phyloP scores from a whole-genome alignment of 2,113 vertebrate genomes.

The Dasypus novemcinctus region DNA sequence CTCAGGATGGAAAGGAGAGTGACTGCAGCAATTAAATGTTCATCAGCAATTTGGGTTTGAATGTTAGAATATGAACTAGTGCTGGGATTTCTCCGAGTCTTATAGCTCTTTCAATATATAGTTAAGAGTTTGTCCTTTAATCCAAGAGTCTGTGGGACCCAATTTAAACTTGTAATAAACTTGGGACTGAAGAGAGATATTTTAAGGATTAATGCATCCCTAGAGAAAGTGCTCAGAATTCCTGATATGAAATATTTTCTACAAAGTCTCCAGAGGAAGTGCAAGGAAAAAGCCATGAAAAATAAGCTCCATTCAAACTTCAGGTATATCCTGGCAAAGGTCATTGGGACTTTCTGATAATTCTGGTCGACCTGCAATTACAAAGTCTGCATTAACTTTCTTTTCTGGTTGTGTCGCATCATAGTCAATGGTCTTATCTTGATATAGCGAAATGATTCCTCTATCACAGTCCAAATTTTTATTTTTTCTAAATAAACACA shows the following conservation, averaged over 20 bases:
- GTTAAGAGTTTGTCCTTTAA: neutral
- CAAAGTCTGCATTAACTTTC: neutral
- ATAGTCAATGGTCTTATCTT: neutral
- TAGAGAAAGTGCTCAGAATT: neutral
- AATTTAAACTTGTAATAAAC: neutral
- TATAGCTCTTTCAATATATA: neutral
- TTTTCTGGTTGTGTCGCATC: neutral
- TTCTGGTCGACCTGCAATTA: neutral
- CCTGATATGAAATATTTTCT: neutral
- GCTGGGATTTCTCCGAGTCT: neutral
- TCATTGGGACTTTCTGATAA: neutral
- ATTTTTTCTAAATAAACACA: neutral
- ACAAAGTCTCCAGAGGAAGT: neutral
- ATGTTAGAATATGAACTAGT: neutral
- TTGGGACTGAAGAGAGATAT: neutral
- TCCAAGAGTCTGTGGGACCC: neutral
- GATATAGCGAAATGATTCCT: neutral
- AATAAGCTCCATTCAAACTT: neutral
- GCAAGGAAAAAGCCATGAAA: neutral
- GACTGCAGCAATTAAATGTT: neutral
- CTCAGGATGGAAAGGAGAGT: neutral
- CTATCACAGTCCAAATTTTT: neutral
- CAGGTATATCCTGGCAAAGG: neutral
- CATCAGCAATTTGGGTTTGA: neutral
- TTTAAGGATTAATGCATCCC: slow-evolving; percentile 22